phyloP scores from a whole-genome alignment of 2,888 invertebrate species.

The Microctonus hyperodae region DNA sequence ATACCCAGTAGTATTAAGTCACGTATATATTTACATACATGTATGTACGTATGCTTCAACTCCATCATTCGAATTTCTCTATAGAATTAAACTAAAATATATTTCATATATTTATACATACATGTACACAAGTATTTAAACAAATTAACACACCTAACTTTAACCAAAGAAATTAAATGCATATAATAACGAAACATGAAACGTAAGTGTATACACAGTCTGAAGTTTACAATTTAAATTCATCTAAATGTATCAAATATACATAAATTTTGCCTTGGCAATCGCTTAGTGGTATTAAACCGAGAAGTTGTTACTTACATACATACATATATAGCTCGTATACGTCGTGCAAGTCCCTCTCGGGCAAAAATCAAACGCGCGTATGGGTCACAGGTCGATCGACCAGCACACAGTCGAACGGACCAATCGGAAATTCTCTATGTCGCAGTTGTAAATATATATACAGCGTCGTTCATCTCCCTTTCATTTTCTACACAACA shows the following conservation, averaged over 20 bases:
- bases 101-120: too few relatives aligned
- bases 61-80: background rate
- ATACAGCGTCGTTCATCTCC: background rate
- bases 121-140: too few relatives aligned
- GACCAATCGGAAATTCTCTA: constrained; percentile 17
- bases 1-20: constrained; percentile 8
- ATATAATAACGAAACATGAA: background rate
- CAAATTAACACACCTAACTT: background rate
- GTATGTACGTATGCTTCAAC: background rate
- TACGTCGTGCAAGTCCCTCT: constrained; percentile 9
- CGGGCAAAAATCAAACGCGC: constrained; percentile 15
- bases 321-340: too few relatives aligned
- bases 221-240: too few relatives aligned
- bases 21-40: constrained; percentile 9
- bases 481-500: background rate
- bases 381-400: constrained; percentile 25
- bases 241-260: background rate
- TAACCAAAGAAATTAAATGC: background rate
- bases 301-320: background rate
- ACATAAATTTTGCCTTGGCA: background rate
- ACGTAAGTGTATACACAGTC: too few relatives aligned
- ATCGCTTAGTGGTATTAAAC: constrained; percentile 1
- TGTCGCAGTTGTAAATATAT: background rate
- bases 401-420: constrained; percentile 4
- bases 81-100: background rate